Percentiles rank a stretch among this genome's conserved stretches.
phyloP scores from a whole-genome alignment of 2,797 vertebrate species.

The Diceros bicornis region DNA sequence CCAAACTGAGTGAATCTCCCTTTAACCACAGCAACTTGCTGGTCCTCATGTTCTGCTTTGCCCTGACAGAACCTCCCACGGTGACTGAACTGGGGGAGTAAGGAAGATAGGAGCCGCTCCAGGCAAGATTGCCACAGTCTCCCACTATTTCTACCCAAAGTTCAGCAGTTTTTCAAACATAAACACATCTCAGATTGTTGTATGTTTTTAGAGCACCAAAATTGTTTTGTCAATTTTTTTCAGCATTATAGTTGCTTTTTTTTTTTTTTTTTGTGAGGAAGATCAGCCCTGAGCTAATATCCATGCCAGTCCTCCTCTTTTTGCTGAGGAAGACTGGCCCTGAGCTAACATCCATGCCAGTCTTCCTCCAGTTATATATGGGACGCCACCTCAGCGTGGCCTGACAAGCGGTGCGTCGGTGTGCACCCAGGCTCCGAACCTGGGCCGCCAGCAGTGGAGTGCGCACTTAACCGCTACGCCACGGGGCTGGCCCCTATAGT shows the following conservation, averaged over 20 bases:
- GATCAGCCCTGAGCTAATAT: too few relatives aligned
- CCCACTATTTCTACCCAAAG: not conserved
- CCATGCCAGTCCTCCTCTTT: too few relatives aligned
- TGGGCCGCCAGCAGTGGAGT: too few relatives aligned
- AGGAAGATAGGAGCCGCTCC: not conserved
- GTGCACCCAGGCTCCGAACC: too few relatives aligned
- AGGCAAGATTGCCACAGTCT: not conserved
- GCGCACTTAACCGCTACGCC: too few relatives aligned
- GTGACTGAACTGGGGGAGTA: not conserved
- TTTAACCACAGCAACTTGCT: not conserved
- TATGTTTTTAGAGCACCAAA: constrained; percentile 17
- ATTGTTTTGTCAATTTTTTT: not conserved
- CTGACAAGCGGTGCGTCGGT: too few relatives aligned
- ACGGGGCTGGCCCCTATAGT: too few relatives aligned
- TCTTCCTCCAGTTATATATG: too few relatives aligned
- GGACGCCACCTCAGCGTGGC: too few relatives aligned
- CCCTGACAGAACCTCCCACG: not conserved
- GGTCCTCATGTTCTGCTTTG: not conserved
- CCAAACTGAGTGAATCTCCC: not conserved
- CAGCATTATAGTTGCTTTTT: not conserved
- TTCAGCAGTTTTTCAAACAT: not conserved
- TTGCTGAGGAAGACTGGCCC: too few relatives aligned
- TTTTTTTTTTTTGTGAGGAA: too few relatives aligned
- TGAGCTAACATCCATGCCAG: too few relatives aligned
- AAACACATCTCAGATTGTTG: not conserved